Conservation (phyloP, 2,888 invertebrate species). For the Apantesis nais region DNA sequence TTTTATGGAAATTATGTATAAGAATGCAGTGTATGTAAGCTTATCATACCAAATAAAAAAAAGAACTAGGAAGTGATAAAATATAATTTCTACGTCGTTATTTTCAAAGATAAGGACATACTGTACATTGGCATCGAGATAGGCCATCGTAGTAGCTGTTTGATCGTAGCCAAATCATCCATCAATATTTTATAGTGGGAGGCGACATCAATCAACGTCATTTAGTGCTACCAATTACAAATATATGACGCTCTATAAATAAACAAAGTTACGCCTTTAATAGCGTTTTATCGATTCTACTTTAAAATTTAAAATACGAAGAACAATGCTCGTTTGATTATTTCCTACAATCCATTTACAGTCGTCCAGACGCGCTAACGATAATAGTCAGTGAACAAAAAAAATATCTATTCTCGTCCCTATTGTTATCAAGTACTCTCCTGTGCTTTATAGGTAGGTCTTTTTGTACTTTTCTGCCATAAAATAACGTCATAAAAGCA, state of each 20-base stretch:
- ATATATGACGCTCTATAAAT: neutral
- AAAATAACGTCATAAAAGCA: too few species aligned
- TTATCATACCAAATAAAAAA: too few species aligned
- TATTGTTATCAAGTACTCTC: neutral
- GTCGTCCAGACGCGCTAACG: neutral
- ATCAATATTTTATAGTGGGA: constrained; percentile 44
- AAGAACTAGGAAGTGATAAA: too few species aligned
- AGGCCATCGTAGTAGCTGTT: constrained; percentile 44
- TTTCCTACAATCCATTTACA: neutral
- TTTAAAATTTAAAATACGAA: neutral
- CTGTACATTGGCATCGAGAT: constrained; percentile 51
- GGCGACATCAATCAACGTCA: constrained; percentile 41
- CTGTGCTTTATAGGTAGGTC: too few species aligned
- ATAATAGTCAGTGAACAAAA: neutral
- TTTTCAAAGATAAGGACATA: constrained; percentile 18
- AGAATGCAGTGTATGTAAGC: too few species aligned
- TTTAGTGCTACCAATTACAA: constrained; percentile 2
- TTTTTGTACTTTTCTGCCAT: too few species aligned
- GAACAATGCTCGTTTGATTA: neutral
- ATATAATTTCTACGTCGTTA: too few species aligned
- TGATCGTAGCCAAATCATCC: constrained; percentile 61
- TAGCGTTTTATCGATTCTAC: neutral
- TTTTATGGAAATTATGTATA: too few species aligned
- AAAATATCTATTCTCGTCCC: neutral
- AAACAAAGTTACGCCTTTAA: neutral